Percentiles rank a stretch among this genome's conserved stretches.
phyloP scores from a whole-genome alignment of 1,140 invertebrate genomes.

The Scaptomyza pallida region DNA sequence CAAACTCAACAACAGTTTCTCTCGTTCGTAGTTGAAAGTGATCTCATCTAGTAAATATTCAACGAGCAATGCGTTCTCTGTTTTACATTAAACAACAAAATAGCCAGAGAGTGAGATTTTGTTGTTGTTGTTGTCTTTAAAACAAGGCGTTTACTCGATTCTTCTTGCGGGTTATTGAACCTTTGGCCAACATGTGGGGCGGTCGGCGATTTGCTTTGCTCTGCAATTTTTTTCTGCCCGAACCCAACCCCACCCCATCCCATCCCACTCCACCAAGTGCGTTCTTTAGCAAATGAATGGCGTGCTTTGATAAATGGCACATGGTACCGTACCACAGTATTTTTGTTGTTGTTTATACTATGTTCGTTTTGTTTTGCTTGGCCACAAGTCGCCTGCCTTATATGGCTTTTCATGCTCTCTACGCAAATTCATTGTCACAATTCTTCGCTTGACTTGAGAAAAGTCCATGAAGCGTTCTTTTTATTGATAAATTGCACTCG shows the following conservation, averaged over 20 bases:
- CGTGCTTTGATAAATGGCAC: slow-evolving; percentile 57
- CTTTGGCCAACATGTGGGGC: slow-evolving; percentile 43
- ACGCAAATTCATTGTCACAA: slow-evolving; percentile 53
- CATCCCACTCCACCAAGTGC: slow-evolving; percentile 17
- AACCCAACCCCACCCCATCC: too few species aligned
- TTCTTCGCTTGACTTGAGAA: not conserved
- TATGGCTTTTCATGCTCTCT: slow-evolving; percentile 49
- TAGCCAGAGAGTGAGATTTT: slow-evolving; percentile 52
- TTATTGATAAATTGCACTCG: slow-evolving; percentile 49
- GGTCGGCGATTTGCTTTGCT: slow-evolving; percentile 39
- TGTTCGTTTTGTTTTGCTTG: not conserved
- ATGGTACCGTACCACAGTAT: slow-evolving; percentile 19
- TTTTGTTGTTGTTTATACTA: too few species aligned
- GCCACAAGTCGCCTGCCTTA: slow-evolving; percentile 33
- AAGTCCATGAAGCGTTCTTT: slow-evolving; percentile 4
- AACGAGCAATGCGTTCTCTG: slow-evolving; percentile 47
- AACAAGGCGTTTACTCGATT: slow-evolving; percentile 49
- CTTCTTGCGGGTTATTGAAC: slow-evolving; percentile 30
- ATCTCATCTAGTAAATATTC: slow-evolving; percentile 62
- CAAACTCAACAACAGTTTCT: slow-evolving; percentile 2
- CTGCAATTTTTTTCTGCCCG: slow-evolving; percentile 4
- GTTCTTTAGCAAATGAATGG: slow-evolving; percentile 50
- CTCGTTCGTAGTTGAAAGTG: slow-evolving; percentile 1
- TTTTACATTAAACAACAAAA: slow-evolving; percentile 64
- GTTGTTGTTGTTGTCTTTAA: slow-evolving; percentile 15